These are phyloP conservation scores for Penaeus chinensis DNA, from an alignment of 1,140 invertebrate species.

Conservation along the genomic window DNA sequence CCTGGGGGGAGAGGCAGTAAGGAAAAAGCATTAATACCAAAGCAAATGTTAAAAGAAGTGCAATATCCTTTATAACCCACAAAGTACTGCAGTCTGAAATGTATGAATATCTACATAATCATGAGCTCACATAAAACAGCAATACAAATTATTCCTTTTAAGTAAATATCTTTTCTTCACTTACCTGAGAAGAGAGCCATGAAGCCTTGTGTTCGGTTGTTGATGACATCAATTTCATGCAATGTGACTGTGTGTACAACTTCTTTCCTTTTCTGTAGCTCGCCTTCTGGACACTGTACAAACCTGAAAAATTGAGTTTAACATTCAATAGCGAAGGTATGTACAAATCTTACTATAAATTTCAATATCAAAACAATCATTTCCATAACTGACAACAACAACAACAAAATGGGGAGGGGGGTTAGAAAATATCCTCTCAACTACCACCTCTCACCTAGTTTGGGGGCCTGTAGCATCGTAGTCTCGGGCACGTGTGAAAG, in stretches of 20 bases:
- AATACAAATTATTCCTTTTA: slow-evolving; percentile 1
- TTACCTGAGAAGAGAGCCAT: slow-evolving; percentile 94
- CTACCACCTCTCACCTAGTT: slow-evolving; percentile 67
- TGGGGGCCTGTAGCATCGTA: slow-evolving; percentile 93
- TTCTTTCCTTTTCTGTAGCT: slow-evolving; percentile 98
- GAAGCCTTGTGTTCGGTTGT: slow-evolving; percentile 96
- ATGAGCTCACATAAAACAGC: not conserved
- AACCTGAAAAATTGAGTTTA: slow-evolving; percentile 73
- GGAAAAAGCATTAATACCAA: slow-evolving; percentile 27
- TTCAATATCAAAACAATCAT: not conserved
- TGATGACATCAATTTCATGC: slow-evolving; percentile 99
- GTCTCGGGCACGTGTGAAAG: slow-evolving; percentile 94
- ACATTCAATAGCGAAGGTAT: too few species aligned
- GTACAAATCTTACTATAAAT: too few species aligned
- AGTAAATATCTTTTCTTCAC: slow-evolving; percentile 41
- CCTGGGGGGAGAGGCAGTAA: slow-evolving; percentile 70
- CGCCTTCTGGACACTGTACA: slow-evolving; percentile 98
- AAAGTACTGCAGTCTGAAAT: not conserved
- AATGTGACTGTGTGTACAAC: slow-evolving; percentile 97
- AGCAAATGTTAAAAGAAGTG: not conserved
- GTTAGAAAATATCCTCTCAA: not conserved
- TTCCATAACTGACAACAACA: not conserved
- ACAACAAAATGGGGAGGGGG: too few species aligned
- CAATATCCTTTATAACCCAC: too few species aligned
- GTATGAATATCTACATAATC: slow-evolving; percentile 26